Percentiles rank a stretch among this genome's conserved stretches.
These are phyloP conservation scores for Eunapius fragilis DNA, from an alignment of 37 sponge, comb jelly and placozoan species.

Conservation along the genomic window DNA sequence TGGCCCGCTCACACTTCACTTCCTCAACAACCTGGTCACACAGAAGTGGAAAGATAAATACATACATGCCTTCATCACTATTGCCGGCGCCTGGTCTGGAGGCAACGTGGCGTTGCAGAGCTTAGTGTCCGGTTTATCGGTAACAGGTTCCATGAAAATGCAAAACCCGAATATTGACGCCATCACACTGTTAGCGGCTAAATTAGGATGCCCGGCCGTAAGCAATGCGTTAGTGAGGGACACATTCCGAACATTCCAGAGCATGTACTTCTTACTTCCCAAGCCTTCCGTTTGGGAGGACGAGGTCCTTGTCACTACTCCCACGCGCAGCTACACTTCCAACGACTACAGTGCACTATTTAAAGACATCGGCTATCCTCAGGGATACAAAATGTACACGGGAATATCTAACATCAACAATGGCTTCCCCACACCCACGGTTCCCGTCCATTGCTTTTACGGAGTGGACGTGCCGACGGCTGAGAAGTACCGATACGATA, in stretches of 20 bases:
- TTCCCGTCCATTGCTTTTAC: conserved; percentile 67
- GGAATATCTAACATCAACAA: conserved; percentile 23
- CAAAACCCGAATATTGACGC: background rate
- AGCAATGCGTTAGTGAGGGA: no score
- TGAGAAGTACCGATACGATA: conserved; percentile 3
- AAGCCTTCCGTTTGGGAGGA: conserved; percentile 1
- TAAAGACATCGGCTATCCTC: conserved; percentile 14
- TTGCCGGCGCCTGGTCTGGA: conserved; percentile 59
- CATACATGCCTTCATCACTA: conserved; percentile 50
- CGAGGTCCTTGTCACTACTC: conserved; percentile 16
- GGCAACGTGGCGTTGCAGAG: background rate
- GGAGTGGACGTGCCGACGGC: conserved; percentile 43
- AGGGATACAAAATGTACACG: conserved; percentile 43
- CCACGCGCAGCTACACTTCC: conserved; percentile 64
- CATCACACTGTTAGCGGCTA: background rate
- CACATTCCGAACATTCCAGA: background rate
- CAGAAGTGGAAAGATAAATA: conserved; percentile 65
- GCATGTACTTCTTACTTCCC: conserved; percentile 1
- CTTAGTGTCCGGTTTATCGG: background rate
- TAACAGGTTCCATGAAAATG: background rate
- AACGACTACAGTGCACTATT: conserved; percentile 62
- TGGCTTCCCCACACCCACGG: conserved; percentile 47
- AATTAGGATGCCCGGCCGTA: background rate
- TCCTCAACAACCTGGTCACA: conserved; percentile 36
- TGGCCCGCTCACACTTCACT: conserved; percentile 41